Evolutionary conservation across 2,888 invertebrate species (phyloP).

Genomic region (Reticulitermes lucifugus): DNA sequence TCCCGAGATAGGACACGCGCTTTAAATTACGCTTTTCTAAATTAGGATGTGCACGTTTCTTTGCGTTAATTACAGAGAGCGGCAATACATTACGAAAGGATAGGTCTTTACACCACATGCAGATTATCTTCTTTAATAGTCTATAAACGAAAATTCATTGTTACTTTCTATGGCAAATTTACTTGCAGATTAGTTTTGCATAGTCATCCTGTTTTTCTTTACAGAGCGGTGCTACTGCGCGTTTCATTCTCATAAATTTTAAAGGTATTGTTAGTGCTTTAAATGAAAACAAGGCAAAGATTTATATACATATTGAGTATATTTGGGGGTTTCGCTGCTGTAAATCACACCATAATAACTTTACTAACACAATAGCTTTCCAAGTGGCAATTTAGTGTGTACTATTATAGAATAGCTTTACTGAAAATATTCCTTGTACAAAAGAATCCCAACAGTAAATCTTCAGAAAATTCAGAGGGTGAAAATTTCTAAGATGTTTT

Average conservation of each 20-base stretch:
- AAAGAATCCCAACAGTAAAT: not conserved
- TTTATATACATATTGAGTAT: conserved; percentile 38
- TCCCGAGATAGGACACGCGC: too few relatives aligned
- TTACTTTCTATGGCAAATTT: conserved; percentile 15
- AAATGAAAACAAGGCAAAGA: conserved; percentile 26
- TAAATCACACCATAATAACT: conserved; percentile 30
- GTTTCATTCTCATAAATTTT: not conserved
- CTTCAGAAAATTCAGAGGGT: not conserved
- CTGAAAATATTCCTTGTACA: not conserved
- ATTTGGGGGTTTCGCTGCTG: conserved; percentile 19
- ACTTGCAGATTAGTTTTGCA: conserved; percentile 6
- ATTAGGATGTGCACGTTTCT: too few relatives aligned
- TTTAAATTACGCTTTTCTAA: too few relatives aligned
- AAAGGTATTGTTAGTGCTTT: not conserved
- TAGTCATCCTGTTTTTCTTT: conserved; percentile 8
- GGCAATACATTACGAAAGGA: too few relatives aligned
- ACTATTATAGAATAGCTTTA: not conserved
- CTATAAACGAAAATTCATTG: not conserved
- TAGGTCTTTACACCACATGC: too few relatives aligned
- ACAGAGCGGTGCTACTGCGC: conserved; percentile 1
- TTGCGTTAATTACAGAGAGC: too few relatives aligned
- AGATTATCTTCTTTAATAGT: not conserved
- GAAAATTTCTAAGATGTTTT: not conserved
- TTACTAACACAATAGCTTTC: conserved; percentile 9
- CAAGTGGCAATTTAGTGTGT: not conserved